Conservation (phyloP, 2,888 invertebrate species). For the Parasteatoda lunata region DNA sequence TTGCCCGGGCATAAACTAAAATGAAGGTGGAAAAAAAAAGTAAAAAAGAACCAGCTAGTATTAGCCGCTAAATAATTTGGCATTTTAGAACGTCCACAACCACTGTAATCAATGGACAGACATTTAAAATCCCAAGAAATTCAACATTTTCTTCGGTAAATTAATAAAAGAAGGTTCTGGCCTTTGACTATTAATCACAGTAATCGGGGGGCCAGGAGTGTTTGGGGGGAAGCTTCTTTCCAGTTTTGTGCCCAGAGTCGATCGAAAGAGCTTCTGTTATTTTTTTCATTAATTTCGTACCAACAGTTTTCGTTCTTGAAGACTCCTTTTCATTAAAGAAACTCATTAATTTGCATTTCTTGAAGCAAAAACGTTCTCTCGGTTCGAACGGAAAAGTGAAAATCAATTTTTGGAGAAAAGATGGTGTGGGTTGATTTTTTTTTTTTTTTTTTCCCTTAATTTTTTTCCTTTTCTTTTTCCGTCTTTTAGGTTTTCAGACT, state of each 20-base stretch:
- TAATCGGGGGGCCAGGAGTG: conserved; percentile 6
- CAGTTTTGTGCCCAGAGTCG: conserved; percentile 7
- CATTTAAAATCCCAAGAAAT: conserved; percentile 41
- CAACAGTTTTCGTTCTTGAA: conserved; percentile 32
- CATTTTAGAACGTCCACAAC: background rate
- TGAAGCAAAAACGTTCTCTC: conserved; percentile 48
- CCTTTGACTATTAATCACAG: conserved; percentile 59
- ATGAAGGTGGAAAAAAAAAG: conserved; percentile 9
- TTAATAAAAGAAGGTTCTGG: conserved; percentile 58
- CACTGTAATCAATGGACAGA: conserved; percentile 35
- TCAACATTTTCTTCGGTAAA: conserved; percentile 55
- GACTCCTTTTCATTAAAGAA: conserved; percentile 67
- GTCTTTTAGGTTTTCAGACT: background rate
- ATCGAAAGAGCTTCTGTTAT: conserved; percentile 42
- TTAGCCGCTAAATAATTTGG: conserved; percentile 41
- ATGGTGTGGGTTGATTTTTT: conserved; percentile 2
- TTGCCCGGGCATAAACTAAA: background rate
- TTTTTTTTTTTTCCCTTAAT: background rate
- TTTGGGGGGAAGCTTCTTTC: background rate
- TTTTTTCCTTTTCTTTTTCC: background rate
- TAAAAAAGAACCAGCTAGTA: background rate
- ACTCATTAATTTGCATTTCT: conserved; percentile 66
- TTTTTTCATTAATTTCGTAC: conserved; percentile 63
- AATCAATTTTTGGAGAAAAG: conserved; percentile 52
- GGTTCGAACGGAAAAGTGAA: conserved; percentile 34